A percentile compares a stretch with the other conserved stretches of the same genome.
These are phyloP conservation scores for Drosophila aff. DNA, from an alignment of 1,140 invertebrate genomes.

Conservation along the genomic window DNA sequence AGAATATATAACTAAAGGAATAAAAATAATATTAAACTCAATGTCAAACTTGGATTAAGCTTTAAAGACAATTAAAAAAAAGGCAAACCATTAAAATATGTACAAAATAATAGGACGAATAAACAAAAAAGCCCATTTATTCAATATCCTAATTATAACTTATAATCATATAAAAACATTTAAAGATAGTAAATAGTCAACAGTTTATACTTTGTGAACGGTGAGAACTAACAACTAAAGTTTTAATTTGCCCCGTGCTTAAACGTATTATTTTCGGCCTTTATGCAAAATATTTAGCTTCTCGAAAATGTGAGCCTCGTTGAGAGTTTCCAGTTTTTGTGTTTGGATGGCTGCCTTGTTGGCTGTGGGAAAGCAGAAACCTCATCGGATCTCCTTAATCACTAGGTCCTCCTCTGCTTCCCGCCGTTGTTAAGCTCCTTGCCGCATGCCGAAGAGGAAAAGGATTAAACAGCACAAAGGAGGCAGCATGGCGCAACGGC, in stretches of 20 bases:
- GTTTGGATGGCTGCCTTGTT: neutral
- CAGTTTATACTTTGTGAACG: neutral
- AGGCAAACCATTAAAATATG: too few relatives aligned
- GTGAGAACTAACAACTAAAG: neutral
- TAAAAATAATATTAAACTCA: neutral
- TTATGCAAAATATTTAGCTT: constrained; percentile 5
- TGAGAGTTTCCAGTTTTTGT: constrained; percentile 32
- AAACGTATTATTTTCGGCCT: constrained; percentile 14
- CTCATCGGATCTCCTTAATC: constrained; percentile 19
- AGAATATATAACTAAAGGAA: neutral
- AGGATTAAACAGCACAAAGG: constrained; percentile 57
- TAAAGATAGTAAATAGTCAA: neutral
- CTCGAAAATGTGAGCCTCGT: neutral
- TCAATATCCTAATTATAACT: neutral
- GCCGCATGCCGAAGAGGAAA: constrained; percentile 31
- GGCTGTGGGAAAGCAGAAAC: constrained; percentile 1
- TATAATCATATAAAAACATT: neutral
- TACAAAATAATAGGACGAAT: neutral
- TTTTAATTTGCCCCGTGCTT: neutral
- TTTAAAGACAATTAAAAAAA: neutral
- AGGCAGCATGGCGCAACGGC: constrained; percentile 25
- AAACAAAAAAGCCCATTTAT: neutral
- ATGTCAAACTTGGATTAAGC: neutral
- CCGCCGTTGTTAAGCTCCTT: constrained; percentile 13
- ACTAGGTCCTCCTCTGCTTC: neutral